Conservation (phyloP, 2,797 vertebrate species). For the Crocidura indochinensis region DNA sequence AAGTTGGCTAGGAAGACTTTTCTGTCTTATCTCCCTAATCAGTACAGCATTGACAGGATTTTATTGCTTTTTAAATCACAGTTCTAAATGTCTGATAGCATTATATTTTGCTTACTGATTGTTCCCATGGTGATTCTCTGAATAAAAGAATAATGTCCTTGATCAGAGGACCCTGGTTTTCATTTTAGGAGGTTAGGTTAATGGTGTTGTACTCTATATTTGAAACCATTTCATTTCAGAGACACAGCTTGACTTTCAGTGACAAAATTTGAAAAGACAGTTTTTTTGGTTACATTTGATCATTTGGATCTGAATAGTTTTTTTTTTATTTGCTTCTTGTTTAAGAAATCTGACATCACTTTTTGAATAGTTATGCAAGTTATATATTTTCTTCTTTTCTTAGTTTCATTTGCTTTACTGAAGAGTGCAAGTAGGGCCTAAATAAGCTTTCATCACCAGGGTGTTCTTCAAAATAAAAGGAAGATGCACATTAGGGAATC, state of each 20-base stretch:
- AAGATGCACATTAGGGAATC: neutral
- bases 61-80: slow-evolving; percentile 76
- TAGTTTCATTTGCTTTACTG: neutral
- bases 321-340: slow-evolving; percentile 40
- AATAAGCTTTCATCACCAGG: neutral
- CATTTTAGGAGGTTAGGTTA: slow-evolving; percentile 59
- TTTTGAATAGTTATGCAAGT: slow-evolving; percentile 15
- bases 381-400: neutral
- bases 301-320: slow-evolving; percentile 47
- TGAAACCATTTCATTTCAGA: slow-evolving; percentile 65
- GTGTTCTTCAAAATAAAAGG: neutral
- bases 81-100: slow-evolving; percentile 79
- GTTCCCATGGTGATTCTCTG: slow-evolving; percentile 72
- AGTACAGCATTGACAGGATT: slow-evolving; percentile 72
- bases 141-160: slow-evolving; percentile 78
- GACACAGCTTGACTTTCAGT: slow-evolving; percentile 54
- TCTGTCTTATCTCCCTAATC: slow-evolving; percentile 81
- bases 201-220: slow-evolving; percentile 32
- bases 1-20: slow-evolving; percentile 54
- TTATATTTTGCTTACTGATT: slow-evolving; percentile 86
- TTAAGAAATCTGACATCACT: slow-evolving; percentile 52
- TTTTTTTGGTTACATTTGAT: slow-evolving; percentile 37
- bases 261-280: slow-evolving; percentile 47
- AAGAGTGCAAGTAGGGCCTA: neutral
- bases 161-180: slow-evolving; percentile 65